These are phyloP conservation scores for Calosoma granatense DNA, from an alignment of 1,140 invertebrate species.

Conservation along the genomic window DNA sequence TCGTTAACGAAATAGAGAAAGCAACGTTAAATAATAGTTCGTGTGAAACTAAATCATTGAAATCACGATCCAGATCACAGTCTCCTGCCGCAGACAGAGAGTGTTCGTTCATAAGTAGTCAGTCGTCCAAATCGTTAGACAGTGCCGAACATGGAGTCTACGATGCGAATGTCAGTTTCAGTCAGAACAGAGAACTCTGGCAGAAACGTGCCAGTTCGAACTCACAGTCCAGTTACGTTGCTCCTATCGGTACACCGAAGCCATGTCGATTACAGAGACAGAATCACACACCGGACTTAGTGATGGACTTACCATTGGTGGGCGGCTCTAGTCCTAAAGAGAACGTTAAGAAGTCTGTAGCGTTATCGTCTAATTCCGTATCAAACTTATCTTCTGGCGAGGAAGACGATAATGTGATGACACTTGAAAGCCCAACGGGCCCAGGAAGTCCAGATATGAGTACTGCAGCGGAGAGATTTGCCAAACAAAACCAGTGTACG, in stretches of 20 bases:
- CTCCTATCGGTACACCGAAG: constrained; percentile 22
- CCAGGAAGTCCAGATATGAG: constrained; percentile 58
- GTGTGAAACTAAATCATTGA: neutral
- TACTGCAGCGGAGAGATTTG: constrained; percentile 62
- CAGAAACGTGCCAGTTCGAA: constrained; percentile 46
- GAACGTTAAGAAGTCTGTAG: constrained; percentile 36
- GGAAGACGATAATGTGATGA: constrained; percentile 21
- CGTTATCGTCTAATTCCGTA: constrained; percentile 19
- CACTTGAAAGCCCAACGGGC: constrained; percentile 29
- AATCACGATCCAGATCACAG: neutral
- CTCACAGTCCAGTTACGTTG: constrained; percentile 32
- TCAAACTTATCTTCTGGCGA: constrained; percentile 19
- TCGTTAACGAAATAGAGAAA: neutral
- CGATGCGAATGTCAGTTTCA: constrained; percentile 29
- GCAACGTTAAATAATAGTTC: neutral
- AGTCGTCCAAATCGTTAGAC: neutral
- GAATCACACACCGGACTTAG: constrained; percentile 76
- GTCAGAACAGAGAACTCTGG: constrained; percentile 48
- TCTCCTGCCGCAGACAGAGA: neutral
- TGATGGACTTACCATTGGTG: constrained; percentile 68
- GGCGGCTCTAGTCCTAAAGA: constrained; percentile 37
- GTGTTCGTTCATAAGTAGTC: neutral
- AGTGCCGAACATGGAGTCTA: constrained; percentile 20
- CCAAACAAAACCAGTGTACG: constrained; percentile 70
- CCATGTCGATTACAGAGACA: constrained; percentile 36